Evolutionary conservation across 1,140 invertebrate species (phyloP), one percentile per base, ranked within the genome.

Genomic region (Drosophila sucinea): DNA sequence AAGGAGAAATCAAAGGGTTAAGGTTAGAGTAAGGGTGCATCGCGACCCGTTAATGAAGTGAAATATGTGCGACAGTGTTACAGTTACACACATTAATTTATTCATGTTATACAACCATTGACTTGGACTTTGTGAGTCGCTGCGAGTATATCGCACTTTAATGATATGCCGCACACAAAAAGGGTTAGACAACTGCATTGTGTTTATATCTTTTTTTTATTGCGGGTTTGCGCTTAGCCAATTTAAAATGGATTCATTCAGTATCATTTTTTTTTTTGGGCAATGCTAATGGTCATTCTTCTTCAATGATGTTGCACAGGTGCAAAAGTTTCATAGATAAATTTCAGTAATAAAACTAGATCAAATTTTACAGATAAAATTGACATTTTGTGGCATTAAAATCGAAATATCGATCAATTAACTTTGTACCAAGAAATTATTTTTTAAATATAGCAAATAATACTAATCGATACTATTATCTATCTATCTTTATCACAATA

Each of bases 101-200:
- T 87, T 67, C 83, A 70, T 87, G 73, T 70, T 72, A 47, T 72
- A 87, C 77, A 72, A 73, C 79, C 77, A 83, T 87, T 87, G 83
- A 87, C 83, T 87, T 66, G 67, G 60, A 4, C 10, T 47, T 47
- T 47, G 44, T 17, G 17, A 17, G 17, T 38, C 35, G 35, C 35
- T 38, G 35, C 35, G 35, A 51, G 44, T 25, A 51, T 27, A 51
- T 51, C 7, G 23, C 8, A 51, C 60, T 70, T 70, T 62, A 68
- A 81, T 78, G 78, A 81, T 81, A 63, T 66, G 69, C 29, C 69
- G 17, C 17, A 47, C 27, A 47, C 51, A 47, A 64, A 87, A 87
- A 87, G 83, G 79, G 79, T 80, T 86, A 79, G 40, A 47, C 40
- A 61, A 51, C 33, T 25, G 41, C 1, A 40, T 30, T 51, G 41